Evolutionary conservation across 2,888 invertebrate genomes (phyloP), one percentile per base, ranked within the genome.

Genomic region (Plagodis dolabraria): DNA sequence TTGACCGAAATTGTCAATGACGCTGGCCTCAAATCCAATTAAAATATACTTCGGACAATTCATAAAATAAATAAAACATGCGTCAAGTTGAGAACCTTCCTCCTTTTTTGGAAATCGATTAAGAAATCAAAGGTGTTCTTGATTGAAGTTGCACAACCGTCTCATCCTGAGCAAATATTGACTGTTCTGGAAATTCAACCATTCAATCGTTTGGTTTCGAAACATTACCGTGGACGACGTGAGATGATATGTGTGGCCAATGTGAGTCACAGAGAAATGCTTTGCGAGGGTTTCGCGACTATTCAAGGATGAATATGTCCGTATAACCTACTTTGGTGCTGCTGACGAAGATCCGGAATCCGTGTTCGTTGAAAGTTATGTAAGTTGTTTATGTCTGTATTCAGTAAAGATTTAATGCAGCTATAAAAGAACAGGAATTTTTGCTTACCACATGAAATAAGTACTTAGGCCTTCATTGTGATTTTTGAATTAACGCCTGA

Each of bases 221-320:
- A 60, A 68, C 33, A 7, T 7, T 6, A 8, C n/a, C 35, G 34
- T 5, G 4, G 6, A 5, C 8, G 35, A 57, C 43, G 45, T 44
- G 22, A 47, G 50, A 43, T 46, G 43, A 22, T 22, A 22, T 22
- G 22, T 22, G 38, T 4, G 38, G 7, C 7, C 38, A 9, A 34
- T 47, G 35, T 68, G 65, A 62, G 52, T 62, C 68, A 68, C 43
- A 53, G 47, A 10, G 60, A 63, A 52, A 60, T 53, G 54, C 33
- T 57, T 11, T 34, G 6, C 33, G 56, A 55, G 43, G 44, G 36
- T 22, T 47, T 57, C 49, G 50, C 47, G 38, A 22, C 46, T 55
- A 47, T 53, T 61, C 62, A 65, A 69, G 67, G 65, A 64, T 65
- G 47, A 34, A 45, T 47, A 53, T 48, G 59, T 62, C 56, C 53